Conservation (phyloP, 2,113 vertebrate genomes). For the Microtus richardsoni region DNA sequence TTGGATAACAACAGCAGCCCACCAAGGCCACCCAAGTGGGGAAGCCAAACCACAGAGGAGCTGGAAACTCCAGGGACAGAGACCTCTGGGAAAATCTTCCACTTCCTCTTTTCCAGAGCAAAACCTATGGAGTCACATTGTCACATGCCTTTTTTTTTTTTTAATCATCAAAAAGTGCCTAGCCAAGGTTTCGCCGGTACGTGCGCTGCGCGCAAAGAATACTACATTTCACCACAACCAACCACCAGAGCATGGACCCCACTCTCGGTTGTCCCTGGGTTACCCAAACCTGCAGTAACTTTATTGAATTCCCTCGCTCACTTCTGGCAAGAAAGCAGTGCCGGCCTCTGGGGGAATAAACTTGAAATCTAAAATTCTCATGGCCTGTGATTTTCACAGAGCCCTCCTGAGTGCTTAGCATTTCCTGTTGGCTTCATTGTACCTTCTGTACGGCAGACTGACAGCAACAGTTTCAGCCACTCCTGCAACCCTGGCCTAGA, state of each 20-base stretch:
- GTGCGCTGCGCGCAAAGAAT: neutral
- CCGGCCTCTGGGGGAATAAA: neutral
- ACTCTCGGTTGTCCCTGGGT: neutral
- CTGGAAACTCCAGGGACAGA: slow-evolving; percentile 31
- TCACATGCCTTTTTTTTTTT: neutral
- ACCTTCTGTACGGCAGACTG: neutral
- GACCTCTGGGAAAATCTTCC: neutral
- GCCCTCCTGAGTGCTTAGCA: neutral
- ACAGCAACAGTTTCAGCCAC: neutral
- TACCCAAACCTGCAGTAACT: neutral
- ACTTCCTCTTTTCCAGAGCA: slow-evolving; percentile 38
- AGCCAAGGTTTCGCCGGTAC: neutral
- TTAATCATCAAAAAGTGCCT: neutral
- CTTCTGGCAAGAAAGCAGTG: neutral
- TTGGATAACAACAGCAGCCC: slow-evolving; percentile 55
- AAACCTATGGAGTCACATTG: neutral
- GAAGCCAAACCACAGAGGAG: slow-evolving; percentile 55
- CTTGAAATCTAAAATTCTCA: slow-evolving; percentile 39
- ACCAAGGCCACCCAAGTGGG: slow-evolving; percentile 59
- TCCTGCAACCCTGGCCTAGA: neutral
- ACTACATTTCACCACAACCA: neutral
- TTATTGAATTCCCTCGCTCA: neutral
- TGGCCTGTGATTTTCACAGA: neutral
- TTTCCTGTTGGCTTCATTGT: neutral
- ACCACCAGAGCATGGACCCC: neutral